Evolutionary conservation across 2,797 vertebrate species (phyloP), one percentile per base, ranked within the genome.

Genomic region (Alauda arvensis): DNA sequence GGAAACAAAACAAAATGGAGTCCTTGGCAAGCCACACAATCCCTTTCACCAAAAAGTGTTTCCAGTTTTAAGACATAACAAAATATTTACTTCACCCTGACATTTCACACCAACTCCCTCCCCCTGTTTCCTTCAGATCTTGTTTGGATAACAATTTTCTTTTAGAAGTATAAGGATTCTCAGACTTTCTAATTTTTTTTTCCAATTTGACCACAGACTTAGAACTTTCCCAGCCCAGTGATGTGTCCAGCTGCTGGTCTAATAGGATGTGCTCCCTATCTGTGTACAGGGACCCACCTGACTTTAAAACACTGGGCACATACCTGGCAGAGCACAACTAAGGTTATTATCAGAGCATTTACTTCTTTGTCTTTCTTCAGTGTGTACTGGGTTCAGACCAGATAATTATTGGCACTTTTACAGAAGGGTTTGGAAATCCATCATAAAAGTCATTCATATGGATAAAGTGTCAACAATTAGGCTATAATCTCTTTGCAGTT

Each of bases 371-470:
- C 40, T 6, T 72, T 72, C 42, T 77, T 66, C 33, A 49, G 9
- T 10, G 21, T 39, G 31, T 72, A 9, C 16, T 46, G 18, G 12
- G 18, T 69, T 87, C 40, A 48, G 26, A 69, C 55, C 26, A 80
- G 72, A 39, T 24, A 75, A 62, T 55, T 85, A 68, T 24, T 72
- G 37, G 59, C 12, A 49, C 3, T 82, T 13, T 33, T 53, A 65
- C 23, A 61, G 79, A 3, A 68, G 3, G n/a, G 10, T 68, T 71
- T 82, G 60, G 71, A 94, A 88, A 71, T 71, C 20, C 33, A 60
- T 76, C 45, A 71, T 76, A 80, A 87, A 92, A 69, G 67, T 76
- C 17, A 91, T 60, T 89, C 29, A 34, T 46, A 52, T n/a, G 8
- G 48, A 76, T 23, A n/a, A 88, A 80, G 10, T 46, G 19, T 81